Evolutionary conservation across 2,113 vertebrate species (phyloP).

Genomic region (Atlantisia rogersi): DNA sequence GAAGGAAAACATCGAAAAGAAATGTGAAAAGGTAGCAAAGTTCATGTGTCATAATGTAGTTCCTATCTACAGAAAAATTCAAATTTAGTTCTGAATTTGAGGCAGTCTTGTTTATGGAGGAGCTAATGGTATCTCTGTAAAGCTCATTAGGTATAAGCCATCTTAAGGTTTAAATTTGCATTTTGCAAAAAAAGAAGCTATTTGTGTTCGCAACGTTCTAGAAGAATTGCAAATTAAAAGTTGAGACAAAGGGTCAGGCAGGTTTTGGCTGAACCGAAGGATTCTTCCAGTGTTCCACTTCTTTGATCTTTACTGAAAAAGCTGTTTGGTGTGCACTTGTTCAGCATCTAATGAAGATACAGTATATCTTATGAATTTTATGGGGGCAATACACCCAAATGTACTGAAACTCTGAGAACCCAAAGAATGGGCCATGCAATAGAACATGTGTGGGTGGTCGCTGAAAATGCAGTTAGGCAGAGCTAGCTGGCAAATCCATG

Average conservation of each 20-base stretch:
- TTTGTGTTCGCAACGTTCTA: neutral
- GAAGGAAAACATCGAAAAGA: neutral
- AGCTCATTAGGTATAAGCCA: neutral
- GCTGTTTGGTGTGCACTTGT: neutral
- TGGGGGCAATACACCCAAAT: neutral
- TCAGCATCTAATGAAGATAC: neutral
- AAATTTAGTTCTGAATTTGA: neutral
- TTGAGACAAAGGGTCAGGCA: neutral
- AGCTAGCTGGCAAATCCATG: neutral
- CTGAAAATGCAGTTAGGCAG: neutral
- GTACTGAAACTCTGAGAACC: neutral
- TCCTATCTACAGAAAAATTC: neutral
- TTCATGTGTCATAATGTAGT: neutral
- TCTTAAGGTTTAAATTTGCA: neutral
- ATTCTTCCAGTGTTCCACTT: neutral
- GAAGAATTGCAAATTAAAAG: slow-evolving; percentile 51
- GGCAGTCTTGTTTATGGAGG: neutral
- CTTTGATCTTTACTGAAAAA: neutral
- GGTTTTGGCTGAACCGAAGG: neutral
- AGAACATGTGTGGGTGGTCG: accelerated
- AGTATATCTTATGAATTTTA: neutral
- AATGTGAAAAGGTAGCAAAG: neutral
- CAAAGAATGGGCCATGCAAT: too few species aligned
- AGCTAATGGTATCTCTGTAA: neutral
- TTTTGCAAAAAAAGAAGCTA: neutral